Conservation (phyloP, 2,113 vertebrate species). For the Ahaetulla prasina region DNA sequence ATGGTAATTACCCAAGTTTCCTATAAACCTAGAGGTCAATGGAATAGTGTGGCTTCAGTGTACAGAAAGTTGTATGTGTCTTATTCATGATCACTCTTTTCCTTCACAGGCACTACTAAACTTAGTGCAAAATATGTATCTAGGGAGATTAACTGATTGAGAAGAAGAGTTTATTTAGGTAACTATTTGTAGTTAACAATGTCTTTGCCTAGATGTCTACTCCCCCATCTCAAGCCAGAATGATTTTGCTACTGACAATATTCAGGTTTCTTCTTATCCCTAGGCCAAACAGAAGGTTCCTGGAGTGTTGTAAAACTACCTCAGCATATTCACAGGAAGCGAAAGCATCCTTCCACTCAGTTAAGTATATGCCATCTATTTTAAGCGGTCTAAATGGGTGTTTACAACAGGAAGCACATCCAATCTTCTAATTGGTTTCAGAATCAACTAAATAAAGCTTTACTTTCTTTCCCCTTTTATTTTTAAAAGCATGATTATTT, state of each 20-base stretch:
- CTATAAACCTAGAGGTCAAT: neutral
- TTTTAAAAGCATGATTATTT: neutral
- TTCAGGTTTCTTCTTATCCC: neutral
- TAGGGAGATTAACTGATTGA: neutral
- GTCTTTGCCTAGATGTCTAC: too few relatives aligned
- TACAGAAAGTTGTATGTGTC: neutral
- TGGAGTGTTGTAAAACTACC: neutral
- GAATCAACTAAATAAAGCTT: constrained; percentile 21
- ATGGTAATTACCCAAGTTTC: neutral
- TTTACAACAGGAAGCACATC: constrained; percentile 17
- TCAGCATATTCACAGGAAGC: neutral
- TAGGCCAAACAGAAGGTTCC: neutral
- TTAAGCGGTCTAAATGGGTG: constrained; percentile 23
- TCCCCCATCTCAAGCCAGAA: neutral
- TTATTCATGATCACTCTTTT: neutral
- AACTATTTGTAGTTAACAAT: neutral
- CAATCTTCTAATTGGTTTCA: constrained; percentile 27
- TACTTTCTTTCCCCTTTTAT: neutral
- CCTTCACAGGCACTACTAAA: neutral
- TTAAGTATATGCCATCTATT: constrained; percentile 5
- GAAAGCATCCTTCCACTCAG: neutral
- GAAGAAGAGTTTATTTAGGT: neutral
- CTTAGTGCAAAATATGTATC: neutral
- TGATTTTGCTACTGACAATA: neutral
- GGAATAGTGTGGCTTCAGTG: neutral